Base-by-base conservation (phyloP, 2,888 invertebrate species). In the Bedellia somnulentella region DNA sequence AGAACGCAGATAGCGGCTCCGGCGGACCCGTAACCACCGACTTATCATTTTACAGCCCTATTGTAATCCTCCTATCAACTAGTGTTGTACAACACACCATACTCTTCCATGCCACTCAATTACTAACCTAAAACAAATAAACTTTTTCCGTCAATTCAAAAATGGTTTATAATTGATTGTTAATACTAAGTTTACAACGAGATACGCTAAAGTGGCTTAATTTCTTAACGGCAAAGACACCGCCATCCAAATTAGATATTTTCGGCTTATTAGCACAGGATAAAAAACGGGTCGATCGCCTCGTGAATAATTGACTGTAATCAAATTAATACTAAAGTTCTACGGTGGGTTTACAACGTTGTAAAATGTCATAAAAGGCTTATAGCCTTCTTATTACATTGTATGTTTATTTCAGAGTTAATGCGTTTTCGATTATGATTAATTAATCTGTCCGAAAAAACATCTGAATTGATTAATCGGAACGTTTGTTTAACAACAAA, bases 251-350 rank as follows among this genome's bases (percentile, higher is more conserved):
- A 71, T 75, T 67, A 70, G 70, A 63, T 64, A 62, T 66, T 68
- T 73, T 67, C 52, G 59, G 58, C 71, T 73, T 73, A 75, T 75
- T 75, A 73, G 62, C 61, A 62, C 56, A 47, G 49, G 49, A 49
- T 49, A 71, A 66, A 66, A 37, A 73, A 33, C 25, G 61, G 60
- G 37, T 42, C 57, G 57, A 63, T 60, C 62, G 59, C 60, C 64
- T 70, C 61, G 64, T 71, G 68, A 70, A 70, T 75, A 75, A 75
- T 73, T 75, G 71, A 68, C 70, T 53, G 70, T 70, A 75, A 75
- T 75, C 71, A 73, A 75, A 73, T 75, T 71, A 73, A 73, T 71
- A 60, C 70, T 66, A 62, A 71, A 68, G 68, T 71, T 63, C 67
- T 66, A 75, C 71, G 68, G 73, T 75, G 64, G 67, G 73, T 75